Percentiles rank a stretch among this genome's conserved stretches.
phyloP scores from a whole-genome alignment of 2,888 invertebrate species.

The Xestoiulus laeticollis region DNA sequence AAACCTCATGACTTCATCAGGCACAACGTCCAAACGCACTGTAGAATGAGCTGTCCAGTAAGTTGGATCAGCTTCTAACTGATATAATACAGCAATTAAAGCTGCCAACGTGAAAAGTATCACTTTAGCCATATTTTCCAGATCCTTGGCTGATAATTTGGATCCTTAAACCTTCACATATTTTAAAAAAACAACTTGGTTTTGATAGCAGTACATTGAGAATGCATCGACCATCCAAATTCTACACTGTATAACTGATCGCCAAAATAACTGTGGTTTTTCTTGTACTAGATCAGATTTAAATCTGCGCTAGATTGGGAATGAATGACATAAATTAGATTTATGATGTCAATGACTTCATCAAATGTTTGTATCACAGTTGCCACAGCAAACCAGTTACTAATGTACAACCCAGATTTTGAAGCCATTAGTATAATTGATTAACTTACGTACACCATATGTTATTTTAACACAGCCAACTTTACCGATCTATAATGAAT shows the following conservation, averaged over 20 bases:
- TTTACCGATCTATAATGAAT: background rate
- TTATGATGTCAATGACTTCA: too few relatives aligned
- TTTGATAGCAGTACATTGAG: too few relatives aligned
- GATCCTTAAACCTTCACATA: background rate
- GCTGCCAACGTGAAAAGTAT: slow-evolving; percentile 7
- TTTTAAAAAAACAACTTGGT: too few relatives aligned
- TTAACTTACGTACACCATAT: background rate
- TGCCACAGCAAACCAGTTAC: background rate
- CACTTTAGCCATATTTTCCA: slow-evolving; percentile 39
- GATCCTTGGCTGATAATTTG: slow-evolving; percentile 17
- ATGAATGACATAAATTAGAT: too few relatives aligned
- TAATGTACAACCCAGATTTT: background rate
- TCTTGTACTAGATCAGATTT: too few relatives aligned
- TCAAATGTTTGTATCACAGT: background rate
- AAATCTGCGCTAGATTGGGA: too few relatives aligned
- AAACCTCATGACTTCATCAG: slow-evolving; percentile 47
- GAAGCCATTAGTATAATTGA: background rate
- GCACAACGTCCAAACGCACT: slow-evolving; percentile 45
- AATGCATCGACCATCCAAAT: too few relatives aligned
- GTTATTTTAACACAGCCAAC: background rate
- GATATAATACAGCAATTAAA: slow-evolving; percentile 45
- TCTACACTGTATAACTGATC: too few relatives aligned
- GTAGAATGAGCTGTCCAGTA: slow-evolving; percentile 47
- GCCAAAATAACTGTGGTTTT: too few relatives aligned
- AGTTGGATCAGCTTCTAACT: slow-evolving; percentile 40